phyloP scores from a whole-genome alignment of 1,140 invertebrate species.

The Drosophila biarmipes region DNA sequence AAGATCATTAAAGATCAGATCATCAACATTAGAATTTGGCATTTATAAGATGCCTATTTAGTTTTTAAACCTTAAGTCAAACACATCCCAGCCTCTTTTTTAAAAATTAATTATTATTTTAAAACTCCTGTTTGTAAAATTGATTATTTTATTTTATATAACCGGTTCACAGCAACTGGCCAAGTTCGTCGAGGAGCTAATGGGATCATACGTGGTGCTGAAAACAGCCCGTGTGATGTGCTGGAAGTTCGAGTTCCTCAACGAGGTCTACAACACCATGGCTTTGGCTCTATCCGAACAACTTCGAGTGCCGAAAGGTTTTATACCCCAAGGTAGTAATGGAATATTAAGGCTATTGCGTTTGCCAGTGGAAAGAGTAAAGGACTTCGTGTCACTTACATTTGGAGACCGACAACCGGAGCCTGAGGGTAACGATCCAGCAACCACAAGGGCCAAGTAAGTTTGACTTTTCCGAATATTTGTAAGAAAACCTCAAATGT shows the following conservation, averaged over 20 bases:
- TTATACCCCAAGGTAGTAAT: background rate
- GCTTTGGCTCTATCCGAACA: slow-evolving; percentile 66
- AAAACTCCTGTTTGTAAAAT: too few species aligned
- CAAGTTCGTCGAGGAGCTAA: slow-evolving; percentile 68
- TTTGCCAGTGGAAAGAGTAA: slow-evolving; percentile 53
- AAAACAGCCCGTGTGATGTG: slow-evolving; percentile 80
- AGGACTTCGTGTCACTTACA: slow-evolving; percentile 56
- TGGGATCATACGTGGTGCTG: slow-evolving; percentile 74
- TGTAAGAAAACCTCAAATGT: background rate
- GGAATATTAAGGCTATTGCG: slow-evolving; percentile 37
- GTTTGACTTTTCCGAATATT: too few species aligned
- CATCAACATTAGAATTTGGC: too few species aligned
- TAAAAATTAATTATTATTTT: too few species aligned
- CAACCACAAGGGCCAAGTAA: slow-evolving; percentile 33
- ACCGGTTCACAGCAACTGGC: slow-evolving; percentile 8
- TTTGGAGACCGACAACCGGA: slow-evolving; percentile 73
- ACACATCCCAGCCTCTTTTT: too few species aligned
- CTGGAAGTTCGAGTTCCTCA: slow-evolving; percentile 80
- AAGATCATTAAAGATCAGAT: too few species aligned
- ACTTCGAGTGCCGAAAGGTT: slow-evolving; percentile 30
- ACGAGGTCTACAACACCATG: slow-evolving; percentile 76
- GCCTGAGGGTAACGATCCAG: slow-evolving; percentile 40
- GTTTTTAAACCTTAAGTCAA: too few species aligned
- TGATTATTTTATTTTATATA: background rate
- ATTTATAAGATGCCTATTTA: too few species aligned